These are phyloP conservation scores for Aplysia californica DNA, from an alignment of 1,140 invertebrate species.

Conservation along the genomic window DNA sequence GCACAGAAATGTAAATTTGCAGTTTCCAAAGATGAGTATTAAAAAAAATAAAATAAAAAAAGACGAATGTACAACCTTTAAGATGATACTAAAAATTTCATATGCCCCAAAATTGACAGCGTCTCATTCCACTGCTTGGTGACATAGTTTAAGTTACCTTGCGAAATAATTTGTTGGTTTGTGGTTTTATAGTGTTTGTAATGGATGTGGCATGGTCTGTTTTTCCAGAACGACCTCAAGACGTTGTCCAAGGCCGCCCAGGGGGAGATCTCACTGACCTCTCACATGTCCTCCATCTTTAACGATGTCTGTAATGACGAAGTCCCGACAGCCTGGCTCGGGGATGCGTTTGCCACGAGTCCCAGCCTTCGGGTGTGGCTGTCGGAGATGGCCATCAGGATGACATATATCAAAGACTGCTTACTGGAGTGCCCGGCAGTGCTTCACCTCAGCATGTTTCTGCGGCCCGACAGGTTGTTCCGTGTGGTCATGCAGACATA, in stretches of 20 bases:
- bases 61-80: too few relatives aligned
- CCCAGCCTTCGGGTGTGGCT: slow-evolving; percentile 48
- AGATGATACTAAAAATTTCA: too few relatives aligned
- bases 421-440: slow-evolving; percentile 27
- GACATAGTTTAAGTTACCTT: too few relatives aligned
- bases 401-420: slow-evolving; percentile 41
- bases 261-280: slow-evolving; percentile 44
- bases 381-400: slow-evolving; percentile 33
- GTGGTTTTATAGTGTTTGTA: too few relatives aligned
- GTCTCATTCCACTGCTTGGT: too few relatives aligned
- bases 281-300: slow-evolving; percentile 38
- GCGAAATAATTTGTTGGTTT: too few relatives aligned
- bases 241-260: slow-evolving; percentile 40
- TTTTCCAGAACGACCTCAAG: slow-evolving; percentile 43
- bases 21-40: too few relatives aligned
- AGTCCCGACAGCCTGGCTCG: slow-evolving; percentile 52
- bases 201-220: too few relatives aligned
- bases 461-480: slow-evolving; percentile 57
- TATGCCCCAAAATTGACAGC: too few relatives aligned
- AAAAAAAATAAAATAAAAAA: too few relatives aligned
- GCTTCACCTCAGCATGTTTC: slow-evolving; percentile 55
- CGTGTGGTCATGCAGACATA: slow-evolving; percentile 56
- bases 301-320: slow-evolving; percentile 44
- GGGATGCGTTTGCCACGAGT: slow-evolving; percentile 45
- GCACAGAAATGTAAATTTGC: too few relatives aligned